Conservation (phyloP, 2,888 invertebrate genomes). For the Metacarcinus magister region DNA sequence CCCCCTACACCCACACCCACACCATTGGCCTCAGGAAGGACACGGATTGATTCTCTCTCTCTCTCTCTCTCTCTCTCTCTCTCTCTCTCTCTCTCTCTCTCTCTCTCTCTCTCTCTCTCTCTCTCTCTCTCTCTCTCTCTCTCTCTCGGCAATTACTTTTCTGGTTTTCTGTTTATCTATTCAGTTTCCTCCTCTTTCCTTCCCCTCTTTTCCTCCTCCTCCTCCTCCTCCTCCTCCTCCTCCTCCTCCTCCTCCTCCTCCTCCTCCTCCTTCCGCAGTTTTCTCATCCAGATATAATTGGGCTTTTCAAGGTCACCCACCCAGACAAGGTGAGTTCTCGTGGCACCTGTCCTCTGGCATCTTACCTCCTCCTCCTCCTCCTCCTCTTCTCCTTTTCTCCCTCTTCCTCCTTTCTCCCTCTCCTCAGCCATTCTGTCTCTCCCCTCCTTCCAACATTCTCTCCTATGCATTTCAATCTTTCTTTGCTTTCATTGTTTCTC, state of each 20-base stretch:
- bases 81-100: constrained; percentile 26
- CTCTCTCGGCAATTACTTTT: background rate
- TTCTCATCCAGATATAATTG: constrained; percentile 14
- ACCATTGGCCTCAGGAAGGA: too few species aligned
- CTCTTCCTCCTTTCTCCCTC: background rate
- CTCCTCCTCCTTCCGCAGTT: background rate
- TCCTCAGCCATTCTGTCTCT: background rate
- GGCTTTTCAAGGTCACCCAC: background rate
- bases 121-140: background rate
- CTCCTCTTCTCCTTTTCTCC: background rate
- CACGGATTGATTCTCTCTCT: background rate
- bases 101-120: background rate
- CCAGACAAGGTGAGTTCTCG: background rate
- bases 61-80: constrained; percentile 26
- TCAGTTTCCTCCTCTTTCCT: background rate
- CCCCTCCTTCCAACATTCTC: background rate
- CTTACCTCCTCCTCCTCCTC: background rate
- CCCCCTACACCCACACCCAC: too few species aligned
- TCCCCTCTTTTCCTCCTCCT: background rate
- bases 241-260: too few species aligned
- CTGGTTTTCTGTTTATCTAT: too few species aligned
- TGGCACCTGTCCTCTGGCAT: background rate
- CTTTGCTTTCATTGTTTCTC: background rate
- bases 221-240: background rate
- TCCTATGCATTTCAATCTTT: background rate